Percentiles rank a stretch among this genome's conserved stretches.
Conservation (phyloP, 30 jellyfish, hydroid and myxozoan genomes). For the Phacellophora camtschatica region DNA sequence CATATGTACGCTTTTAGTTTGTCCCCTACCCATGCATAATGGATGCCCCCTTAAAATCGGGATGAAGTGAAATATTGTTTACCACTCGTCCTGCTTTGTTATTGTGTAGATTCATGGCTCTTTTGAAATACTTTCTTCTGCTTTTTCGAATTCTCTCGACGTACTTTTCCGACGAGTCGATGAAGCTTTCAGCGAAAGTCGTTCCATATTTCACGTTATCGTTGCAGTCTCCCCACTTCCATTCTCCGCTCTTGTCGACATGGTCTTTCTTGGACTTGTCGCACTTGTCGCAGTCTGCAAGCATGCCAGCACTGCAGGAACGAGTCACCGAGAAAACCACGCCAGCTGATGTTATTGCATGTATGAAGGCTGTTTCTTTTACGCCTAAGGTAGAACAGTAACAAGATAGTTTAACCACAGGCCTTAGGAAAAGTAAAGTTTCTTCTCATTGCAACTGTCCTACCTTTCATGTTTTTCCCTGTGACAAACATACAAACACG, state of each 20-base stretch:
- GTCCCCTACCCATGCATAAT: too few relatives aligned
- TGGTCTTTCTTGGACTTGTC: conserved; percentile 64
- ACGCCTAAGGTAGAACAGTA: conserved; percentile 66
- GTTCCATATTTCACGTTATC: conserved; percentile 68
- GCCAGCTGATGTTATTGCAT: conserved; percentile 94
- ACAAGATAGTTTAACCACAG: too few relatives aligned
- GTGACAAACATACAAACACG: too few relatives aligned
- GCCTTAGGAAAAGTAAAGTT: too few relatives aligned
- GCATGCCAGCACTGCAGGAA: conserved; percentile 87
- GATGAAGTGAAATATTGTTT: too few relatives aligned
- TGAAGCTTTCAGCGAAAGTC: conserved; percentile 69
- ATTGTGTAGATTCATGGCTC: conserved; percentile 80
- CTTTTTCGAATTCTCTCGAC: conserved; percentile 43
- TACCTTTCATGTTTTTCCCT: too few relatives aligned
- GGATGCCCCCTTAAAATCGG: too few relatives aligned
- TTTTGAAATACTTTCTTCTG: conserved; percentile 47
- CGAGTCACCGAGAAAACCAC: conserved; percentile 82
- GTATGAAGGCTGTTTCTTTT: conserved; percentile 83
- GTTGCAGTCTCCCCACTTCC: conserved; percentile 96
- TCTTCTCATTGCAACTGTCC: too few relatives aligned
- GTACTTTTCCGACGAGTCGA: conserved; percentile 57
- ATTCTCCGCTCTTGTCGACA: conserved; percentile 77
- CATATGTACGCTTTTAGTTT: too few relatives aligned
- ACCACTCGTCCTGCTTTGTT: conserved; percentile 95
- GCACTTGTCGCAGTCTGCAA: conserved; percentile 76